Base-by-base conservation (phyloP, 2,888 invertebrate genomes). In the Cremastinae sp. region DNA sequence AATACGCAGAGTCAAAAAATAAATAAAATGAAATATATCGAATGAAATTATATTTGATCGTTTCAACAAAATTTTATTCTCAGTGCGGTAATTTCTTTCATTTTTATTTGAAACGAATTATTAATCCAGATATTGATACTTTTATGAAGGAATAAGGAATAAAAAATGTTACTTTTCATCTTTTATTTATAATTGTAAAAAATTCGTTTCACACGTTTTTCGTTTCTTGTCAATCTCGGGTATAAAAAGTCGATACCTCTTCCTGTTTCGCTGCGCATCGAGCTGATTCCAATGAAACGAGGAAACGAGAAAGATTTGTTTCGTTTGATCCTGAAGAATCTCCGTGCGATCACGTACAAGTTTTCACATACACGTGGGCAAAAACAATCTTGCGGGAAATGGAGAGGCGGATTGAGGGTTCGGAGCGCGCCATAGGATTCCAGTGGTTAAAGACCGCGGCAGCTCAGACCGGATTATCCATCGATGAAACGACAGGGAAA, bases 361-460 rank as follows among this genome's bases (percentile, higher is more conserved):
- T 53, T 65, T 16, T 66, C 54, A 45, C 51, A 66, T 45, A 66
- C 43, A 43, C 54, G 54, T 45, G 43, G 54, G 43, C 7, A 66
- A 66, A 66, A 66, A 66, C 28, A 45, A 14, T 8, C 9, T 34
- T 20, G 12, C 2, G 8, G 36, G 18, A 47, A 22, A 18, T 49
- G 51, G 47, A 47, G 41, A 38, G 36, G 53, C 14, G 34, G 38
- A 56, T 49, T 36, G 41, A 51, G 61, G 41, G 61, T 34, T 28
- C 28, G 28, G 62, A 74, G 45, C 45, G 45, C 38, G 45, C 64
- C 59, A 56, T 20, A 61, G 45, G 73, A 64, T 56, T 69, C 69
- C 47, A 59, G 76, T 74, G 73, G 59, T 73, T 58, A 64, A 76
- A 64, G 70, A 77, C 65, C 69, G 69, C 49, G 36, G 22, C 28